Conservation (phyloP, 2,888 invertebrate genomes). For the Zootermopsis nevadensis region DNA sequence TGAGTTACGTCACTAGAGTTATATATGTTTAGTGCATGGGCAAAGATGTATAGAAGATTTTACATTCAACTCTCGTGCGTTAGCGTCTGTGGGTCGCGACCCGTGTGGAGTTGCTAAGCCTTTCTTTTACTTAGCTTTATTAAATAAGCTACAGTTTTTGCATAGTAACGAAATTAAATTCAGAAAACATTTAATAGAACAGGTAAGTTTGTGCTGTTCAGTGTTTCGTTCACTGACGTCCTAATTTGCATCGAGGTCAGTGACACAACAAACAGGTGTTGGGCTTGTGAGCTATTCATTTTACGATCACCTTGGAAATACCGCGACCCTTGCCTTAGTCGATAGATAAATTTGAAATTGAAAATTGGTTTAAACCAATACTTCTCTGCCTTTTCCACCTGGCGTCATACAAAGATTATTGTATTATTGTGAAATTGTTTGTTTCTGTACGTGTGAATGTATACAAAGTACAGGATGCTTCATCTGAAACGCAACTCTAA, state of each 20-base stretch:
- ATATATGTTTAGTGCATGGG: background rate
- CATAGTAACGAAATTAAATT: constrained; percentile 1
- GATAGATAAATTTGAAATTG: too few relatives aligned
- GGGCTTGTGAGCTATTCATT: background rate
- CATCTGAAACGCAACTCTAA: too few relatives aligned
- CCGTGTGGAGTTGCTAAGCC: background rate
- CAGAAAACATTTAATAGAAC: background rate
- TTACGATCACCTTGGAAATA: too few relatives aligned
- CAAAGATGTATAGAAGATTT: background rate
- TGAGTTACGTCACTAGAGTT: background rate
- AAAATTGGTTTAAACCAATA: too few relatives aligned
- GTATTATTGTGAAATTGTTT: too few relatives aligned
- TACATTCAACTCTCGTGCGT: constrained; percentile 6
- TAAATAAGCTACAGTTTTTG: background rate
- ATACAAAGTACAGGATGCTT: too few relatives aligned
- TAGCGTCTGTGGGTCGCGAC: background rate
- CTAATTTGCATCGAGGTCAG: background rate
- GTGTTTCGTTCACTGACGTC: background rate
- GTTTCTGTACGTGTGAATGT: too few relatives aligned
- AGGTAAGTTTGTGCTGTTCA: background rate
- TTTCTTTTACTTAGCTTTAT: background rate
- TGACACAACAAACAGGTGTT: background rate
- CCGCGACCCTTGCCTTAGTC: too few relatives aligned
- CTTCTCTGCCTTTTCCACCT: too few relatives aligned
- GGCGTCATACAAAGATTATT: too few relatives aligned